Evolutionary conservation across 2,797 vertebrate species (phyloP).

Genomic region (Triplophysa yarkandensis): DNA sequence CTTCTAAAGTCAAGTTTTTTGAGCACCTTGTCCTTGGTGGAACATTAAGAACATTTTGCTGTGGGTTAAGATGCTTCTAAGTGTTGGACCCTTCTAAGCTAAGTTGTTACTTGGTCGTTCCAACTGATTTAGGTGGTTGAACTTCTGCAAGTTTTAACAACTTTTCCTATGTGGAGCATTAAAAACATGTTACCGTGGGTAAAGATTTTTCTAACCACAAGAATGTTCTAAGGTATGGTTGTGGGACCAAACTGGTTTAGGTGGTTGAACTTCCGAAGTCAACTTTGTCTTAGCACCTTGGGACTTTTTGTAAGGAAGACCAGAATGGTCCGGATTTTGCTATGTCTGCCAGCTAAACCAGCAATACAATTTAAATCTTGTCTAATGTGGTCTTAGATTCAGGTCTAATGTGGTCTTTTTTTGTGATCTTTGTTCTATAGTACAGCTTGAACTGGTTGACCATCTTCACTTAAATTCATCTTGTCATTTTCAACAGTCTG

Average conservation of each 20-base stretch:
- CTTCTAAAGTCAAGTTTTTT: no score
- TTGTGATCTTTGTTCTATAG: background rate
- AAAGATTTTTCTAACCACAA: no score
- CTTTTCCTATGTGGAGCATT: no score
- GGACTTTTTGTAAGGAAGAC: background rate
- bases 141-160: no score
- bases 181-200: no score
- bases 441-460: background rate
- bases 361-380: background rate
- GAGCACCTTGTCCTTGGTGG: background rate
- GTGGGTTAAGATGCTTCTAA: background rate
- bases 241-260: no score
- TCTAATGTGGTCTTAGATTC: background rate
- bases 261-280: background rate
- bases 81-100: background rate
- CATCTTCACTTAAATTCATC: background rate
- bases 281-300: background rate
- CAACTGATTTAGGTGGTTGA: background rate
- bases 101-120: background rate
- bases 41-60: background rate
- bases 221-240: no score
- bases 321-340: background rate
- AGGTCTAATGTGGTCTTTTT: background rate
- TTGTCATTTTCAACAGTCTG: constrained; percentile 6
- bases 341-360: background rate